phyloP scores from a whole-genome alignment of 1,140 invertebrate species.

The Cepaea nemoralis region DNA sequence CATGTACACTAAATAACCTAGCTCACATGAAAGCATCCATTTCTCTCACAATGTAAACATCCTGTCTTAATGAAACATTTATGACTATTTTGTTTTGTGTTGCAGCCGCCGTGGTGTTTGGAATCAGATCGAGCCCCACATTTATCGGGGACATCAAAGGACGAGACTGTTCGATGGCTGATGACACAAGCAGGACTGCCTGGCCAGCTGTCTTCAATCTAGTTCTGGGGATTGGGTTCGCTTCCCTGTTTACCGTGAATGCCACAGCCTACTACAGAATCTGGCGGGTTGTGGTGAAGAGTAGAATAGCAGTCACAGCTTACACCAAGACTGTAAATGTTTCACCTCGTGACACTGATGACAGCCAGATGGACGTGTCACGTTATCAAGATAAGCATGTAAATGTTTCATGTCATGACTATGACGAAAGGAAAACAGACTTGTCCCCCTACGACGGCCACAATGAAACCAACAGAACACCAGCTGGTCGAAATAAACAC shows the following conservation, averaged over 20 bases:
- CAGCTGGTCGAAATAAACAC: background rate
- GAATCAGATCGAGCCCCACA: slow-evolving; percentile 1
- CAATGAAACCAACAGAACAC: background rate
- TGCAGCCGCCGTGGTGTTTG: slow-evolving; percentile 16
- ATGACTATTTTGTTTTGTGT: too few species aligned
- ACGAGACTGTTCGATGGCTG: slow-evolving; percentile 17
- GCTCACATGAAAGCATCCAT: too few species aligned
- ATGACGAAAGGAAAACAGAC: background rate
- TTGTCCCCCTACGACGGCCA: background rate
- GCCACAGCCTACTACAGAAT: slow-evolving; percentile 10
- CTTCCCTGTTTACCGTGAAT: background rate
- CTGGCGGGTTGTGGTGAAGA: slow-evolving; percentile 9
- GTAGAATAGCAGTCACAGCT: background rate
- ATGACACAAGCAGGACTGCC: background rate
- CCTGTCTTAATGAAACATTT: too few species aligned
- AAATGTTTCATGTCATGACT: too few species aligned
- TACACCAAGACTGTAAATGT: background rate
- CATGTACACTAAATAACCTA: too few species aligned
- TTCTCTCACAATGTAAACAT: too few species aligned
- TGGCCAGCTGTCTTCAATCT: background rate
- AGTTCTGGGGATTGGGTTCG: slow-evolving; percentile 8
- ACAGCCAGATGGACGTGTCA: too few species aligned
- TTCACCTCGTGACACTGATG: background rate
- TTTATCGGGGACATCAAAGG: background rate
- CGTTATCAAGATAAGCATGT: too few species aligned